phyloP scores from a whole-genome alignment of 2,113 vertebrate species.

The Nothocercus julius region DNA sequence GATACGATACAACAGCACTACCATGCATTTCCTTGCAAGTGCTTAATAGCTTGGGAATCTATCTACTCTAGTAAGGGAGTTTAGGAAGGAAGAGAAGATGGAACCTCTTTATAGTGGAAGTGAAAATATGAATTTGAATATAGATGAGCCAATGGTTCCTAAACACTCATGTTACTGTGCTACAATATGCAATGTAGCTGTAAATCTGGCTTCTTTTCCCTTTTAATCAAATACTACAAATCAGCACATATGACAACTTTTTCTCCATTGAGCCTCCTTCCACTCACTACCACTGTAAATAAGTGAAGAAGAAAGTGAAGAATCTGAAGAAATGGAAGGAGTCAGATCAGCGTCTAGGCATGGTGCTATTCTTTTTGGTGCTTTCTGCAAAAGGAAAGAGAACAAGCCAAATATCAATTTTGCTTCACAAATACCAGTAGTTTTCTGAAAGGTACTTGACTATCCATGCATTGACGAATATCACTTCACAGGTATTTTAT shows the following conservation, averaged over 20 bases:
- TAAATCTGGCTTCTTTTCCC: background rate
- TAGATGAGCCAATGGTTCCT: background rate
- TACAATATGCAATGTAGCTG: background rate
- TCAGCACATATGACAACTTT: too few species aligned
- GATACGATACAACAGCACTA: background rate
- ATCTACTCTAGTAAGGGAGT: background rate
- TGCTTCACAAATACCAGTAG: too few species aligned
- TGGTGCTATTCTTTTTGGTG: too few species aligned
- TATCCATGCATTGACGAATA: background rate
- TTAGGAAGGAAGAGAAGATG: background rate
- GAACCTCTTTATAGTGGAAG: background rate
- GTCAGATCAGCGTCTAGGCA: too few species aligned
- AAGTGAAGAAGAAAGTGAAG: too few species aligned
- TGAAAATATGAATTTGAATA: background rate
- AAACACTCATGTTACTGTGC: background rate
- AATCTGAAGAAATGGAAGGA: too few species aligned
- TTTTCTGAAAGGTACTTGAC: too few species aligned
- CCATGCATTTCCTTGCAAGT: background rate
- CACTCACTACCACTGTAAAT: too few species aligned
- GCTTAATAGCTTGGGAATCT: background rate
- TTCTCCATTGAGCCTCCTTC: too few species aligned
- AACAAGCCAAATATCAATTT: too few species aligned
- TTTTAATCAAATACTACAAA: background rate
- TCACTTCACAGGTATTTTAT: background rate
- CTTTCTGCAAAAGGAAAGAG: too few species aligned